Conservation (phyloP, 1,140 invertebrate species). For the Ceratoteleas bidentatus region DNA sequence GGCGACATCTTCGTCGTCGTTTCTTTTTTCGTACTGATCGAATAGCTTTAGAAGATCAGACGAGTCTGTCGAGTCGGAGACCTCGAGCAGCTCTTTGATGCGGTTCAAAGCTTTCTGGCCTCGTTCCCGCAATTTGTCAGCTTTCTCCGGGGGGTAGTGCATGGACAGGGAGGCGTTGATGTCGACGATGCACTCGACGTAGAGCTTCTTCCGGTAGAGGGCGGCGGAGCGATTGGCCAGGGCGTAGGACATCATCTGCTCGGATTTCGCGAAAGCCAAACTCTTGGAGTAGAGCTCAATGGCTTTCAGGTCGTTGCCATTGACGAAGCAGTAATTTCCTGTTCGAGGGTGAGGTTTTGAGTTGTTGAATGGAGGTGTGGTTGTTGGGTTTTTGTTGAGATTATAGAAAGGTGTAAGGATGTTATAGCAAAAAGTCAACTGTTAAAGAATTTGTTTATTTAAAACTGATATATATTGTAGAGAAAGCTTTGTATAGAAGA, state of each 20-base stretch:
- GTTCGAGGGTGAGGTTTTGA: slow-evolving; percentile 15
- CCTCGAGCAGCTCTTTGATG: slow-evolving; percentile 67
- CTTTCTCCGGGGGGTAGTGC: slow-evolving; percentile 78
- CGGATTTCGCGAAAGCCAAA: slow-evolving; percentile 74
- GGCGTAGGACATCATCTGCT: slow-evolving; percentile 75
- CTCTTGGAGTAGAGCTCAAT: slow-evolving; percentile 78
- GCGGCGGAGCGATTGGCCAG: slow-evolving; percentile 81
- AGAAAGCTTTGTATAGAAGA: too few species aligned
- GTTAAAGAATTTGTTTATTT: too few species aligned
- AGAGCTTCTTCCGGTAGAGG: slow-evolving; percentile 77
- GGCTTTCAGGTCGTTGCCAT: slow-evolving; percentile 76
- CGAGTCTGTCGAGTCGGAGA: slow-evolving; percentile 43
- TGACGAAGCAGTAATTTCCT: slow-evolving; percentile 79
- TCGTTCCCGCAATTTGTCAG: slow-evolving; percentile 73
- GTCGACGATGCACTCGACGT: slow-evolving; percentile 79
- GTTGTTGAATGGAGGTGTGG: too few species aligned
- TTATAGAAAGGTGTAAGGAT: too few species aligned
- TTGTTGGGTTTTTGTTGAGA: too few species aligned
- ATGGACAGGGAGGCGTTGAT: slow-evolving; percentile 76
- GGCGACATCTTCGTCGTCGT: slow-evolving; percentile 3
- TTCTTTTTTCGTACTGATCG: slow-evolving; percentile 37
- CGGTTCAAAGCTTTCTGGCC: slow-evolving; percentile 72
- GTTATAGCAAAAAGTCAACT: too few species aligned
- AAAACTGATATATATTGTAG: too few species aligned
- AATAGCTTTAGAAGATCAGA: slow-evolving; percentile 36